Conservation (phyloP, 1,140 invertebrate species). For the Cyphomyrmex costatus region DNA sequence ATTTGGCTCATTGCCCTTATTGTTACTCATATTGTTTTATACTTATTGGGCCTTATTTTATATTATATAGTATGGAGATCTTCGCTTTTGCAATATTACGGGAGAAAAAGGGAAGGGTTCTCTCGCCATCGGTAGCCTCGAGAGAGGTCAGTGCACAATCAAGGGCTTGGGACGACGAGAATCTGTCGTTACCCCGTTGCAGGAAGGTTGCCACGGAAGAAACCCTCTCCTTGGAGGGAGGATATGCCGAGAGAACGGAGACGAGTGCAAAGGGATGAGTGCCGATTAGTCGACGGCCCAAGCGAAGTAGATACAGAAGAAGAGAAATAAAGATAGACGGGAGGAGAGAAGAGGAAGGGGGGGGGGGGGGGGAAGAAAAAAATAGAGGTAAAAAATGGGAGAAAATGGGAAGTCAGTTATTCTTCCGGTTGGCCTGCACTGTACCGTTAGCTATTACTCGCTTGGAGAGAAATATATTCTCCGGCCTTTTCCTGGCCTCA, state of each 20-base stretch:
- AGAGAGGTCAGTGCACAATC: slow-evolving; percentile 63
- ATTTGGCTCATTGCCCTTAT: too few species aligned
- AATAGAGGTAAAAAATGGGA: background rate
- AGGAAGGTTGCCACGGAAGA: slow-evolving; percentile 41
- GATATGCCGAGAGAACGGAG: background rate
- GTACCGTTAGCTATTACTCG: slow-evolving; percentile 77
- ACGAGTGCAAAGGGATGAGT: slow-evolving; percentile 21
- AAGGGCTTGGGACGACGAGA: slow-evolving; percentile 60
- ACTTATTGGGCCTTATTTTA: too few species aligned
- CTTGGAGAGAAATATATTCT: slow-evolving; percentile 80
- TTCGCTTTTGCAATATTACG: background rate
- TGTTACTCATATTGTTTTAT: too few species aligned
- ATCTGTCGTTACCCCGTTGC: slow-evolving; percentile 61
- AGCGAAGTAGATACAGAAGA: slow-evolving; percentile 27
- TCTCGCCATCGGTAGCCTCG: slow-evolving; percentile 46
- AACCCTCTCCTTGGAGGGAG: slow-evolving; percentile 41
- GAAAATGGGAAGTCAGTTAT: slow-evolving; percentile 72
- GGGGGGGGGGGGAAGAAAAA: background rate
- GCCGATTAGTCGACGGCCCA: slow-evolving; percentile 44
- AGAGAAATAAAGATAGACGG: background rate
- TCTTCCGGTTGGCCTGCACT: slow-evolving; percentile 76
- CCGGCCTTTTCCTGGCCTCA: slow-evolving; percentile 73
- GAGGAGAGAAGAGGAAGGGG: background rate
- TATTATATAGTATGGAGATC: too few species aligned
- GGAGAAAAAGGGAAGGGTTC: slow-evolving; percentile 20